Conservation (phyloP, 1,140 invertebrate genomes). For the Platyscapa corneri region DNA sequence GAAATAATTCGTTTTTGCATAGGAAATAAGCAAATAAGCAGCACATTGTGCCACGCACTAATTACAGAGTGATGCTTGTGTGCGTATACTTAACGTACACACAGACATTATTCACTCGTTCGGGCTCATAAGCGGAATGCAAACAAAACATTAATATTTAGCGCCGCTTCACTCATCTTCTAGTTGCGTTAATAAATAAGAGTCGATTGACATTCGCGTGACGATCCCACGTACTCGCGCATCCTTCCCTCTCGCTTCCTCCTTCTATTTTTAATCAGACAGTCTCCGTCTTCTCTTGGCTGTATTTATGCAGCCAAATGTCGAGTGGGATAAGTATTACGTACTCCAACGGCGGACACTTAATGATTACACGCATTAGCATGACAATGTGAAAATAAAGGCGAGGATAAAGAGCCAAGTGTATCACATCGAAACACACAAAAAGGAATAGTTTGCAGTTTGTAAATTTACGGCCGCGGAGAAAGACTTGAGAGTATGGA, state of each 20-base stretch:
- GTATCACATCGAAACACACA: background rate
- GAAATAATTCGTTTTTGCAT: too few species aligned
- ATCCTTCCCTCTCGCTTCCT: too few species aligned
- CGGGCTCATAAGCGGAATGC: too few species aligned
- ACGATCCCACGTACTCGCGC: too few species aligned
- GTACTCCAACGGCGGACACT: background rate
- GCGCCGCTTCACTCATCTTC: background rate
- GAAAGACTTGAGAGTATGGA: background rate
- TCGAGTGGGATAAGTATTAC: constrained; percentile 8
- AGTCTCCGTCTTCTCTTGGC: background rate
- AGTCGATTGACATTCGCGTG: background rate
- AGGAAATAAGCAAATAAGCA: too few species aligned
- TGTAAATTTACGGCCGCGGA: background rate
- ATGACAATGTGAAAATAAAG: constrained; percentile 1
- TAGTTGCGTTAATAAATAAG: constrained; percentile 27
- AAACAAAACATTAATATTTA: constrained; percentile 34
- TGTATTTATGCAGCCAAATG: background rate
- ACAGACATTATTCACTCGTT: too few species aligned
- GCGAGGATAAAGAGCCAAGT: background rate
- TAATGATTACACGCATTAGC: background rate
- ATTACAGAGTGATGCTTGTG: too few species aligned
- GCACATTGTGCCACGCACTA: too few species aligned
- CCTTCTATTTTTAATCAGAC: too few species aligned
- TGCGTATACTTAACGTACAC: too few species aligned
- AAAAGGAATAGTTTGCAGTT: background rate